Conservation (phyloP, 1,140 invertebrate genomes). For the Tetragonula clypearis region DNA sequence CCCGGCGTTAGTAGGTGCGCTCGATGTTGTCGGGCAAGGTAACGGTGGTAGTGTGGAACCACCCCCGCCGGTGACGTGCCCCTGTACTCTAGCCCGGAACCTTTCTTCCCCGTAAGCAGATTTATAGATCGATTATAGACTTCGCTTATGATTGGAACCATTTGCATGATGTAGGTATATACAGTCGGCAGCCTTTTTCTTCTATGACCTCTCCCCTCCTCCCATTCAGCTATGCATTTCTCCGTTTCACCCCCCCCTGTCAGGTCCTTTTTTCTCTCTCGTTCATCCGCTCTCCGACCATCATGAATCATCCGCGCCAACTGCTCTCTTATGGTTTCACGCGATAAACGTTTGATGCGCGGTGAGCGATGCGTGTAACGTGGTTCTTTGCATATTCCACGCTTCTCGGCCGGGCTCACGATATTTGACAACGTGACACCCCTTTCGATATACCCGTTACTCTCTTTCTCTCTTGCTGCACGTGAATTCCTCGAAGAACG, state of each 20-base stretch:
- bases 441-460: background rate
- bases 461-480: too few relatives aligned
- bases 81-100: conserved; percentile 57
- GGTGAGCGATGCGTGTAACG: conserved; percentile 74
- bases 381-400: conserved; percentile 74
- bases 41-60: conserved; percentile 45
- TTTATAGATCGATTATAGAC: conserved; percentile 83
- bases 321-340: conserved; percentile 77
- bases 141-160: conserved; percentile 80
- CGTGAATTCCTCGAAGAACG: background rate
- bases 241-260: conserved; percentile 29
- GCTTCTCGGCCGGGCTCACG: conserved; percentile 48
- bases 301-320: conserved; percentile 79
- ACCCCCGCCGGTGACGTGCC: conserved; percentile 54
- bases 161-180: conserved; percentile 80
- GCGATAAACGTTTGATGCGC: conserved; percentile 79
- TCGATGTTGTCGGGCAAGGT: conserved; percentile 22
- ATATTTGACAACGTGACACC: conserved; percentile 35
- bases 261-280: conserved; percentile 47
- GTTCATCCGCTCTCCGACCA: conserved; percentile 56
- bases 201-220: conserved; percentile 9
- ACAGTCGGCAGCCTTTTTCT: conserved; percentile 57
- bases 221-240: conserved; percentile 20
- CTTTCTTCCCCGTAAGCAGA: conserved; percentile 77
- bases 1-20: conserved; percentile 56